Evolutionary conservation across 2,888 invertebrate species (phyloP), one percentile per base, ranked within the genome.

Genomic region (Drosophila sordidapex): DNA sequence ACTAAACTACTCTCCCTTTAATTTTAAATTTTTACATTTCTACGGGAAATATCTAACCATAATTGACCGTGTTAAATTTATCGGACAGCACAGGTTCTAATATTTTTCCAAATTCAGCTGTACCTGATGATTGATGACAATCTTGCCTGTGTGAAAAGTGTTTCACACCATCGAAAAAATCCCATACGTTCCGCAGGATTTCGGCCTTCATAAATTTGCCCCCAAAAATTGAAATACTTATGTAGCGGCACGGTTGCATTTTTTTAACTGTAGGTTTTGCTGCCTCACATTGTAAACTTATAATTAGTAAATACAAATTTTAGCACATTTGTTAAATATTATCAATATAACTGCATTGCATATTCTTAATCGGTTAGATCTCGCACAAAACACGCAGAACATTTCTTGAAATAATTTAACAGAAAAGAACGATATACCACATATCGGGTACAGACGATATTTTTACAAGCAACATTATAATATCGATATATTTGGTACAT

Each of bases 141-240:
- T n/a, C 0, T 3, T n/a, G 11, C 2, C n/a, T 1, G 2, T n/a
- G 4, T n/a, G 10, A 40, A 40, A 11, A 11, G 21, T n/a, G 21
- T 43, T 43, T 13, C 21, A 43, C 43, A 13, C 2, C 11, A 3
- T 43, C 6, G 21, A 21, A 43, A 40, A 43, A 43, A 46, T 7
- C 21, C 7, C 21, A 46, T 13, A 13, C 21, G 13, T 13, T 46
- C 43, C 43, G 7, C 21, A 21, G 21, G 15, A 36, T 11, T 33
- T 11, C 33, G 33, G 4, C 11, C 4, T 11, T 33, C 11, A 10
- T 4, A 33, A 10, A 11, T 10, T 33, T 8, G 4, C 10, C n/a
- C n/a, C n/a, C n/a, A 40, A n/a, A 2, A 3, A 40, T n/a, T 10
- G 1, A 6, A 21, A 21, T 13, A 43, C 21, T 21, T 13, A 13